Conservation (phyloP, 2,797 vertebrate species). For the Notolabrus celidotus region DNA sequence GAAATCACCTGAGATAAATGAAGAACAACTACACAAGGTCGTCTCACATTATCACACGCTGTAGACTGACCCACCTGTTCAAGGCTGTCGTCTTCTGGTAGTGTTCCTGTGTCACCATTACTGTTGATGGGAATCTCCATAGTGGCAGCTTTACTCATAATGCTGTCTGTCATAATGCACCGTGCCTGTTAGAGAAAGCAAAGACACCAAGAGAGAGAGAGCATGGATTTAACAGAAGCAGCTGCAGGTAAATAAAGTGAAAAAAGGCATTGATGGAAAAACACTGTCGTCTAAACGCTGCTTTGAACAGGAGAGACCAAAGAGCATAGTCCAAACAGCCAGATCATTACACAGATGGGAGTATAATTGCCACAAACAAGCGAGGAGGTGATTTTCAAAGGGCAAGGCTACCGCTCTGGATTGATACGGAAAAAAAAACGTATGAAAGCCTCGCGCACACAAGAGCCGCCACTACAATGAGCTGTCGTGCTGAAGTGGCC, state of each 20-base stretch:
- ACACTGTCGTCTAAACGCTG: conserved; percentile 7
- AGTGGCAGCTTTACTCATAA: conserved; percentile 96
- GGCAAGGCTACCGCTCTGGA: conserved; percentile 53
- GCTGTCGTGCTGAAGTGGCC: conserved; percentile 55
- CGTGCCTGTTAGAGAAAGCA: conserved; percentile 48
- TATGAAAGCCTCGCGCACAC: conserved; percentile 28
- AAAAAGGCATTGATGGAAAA: conserved; percentile 35
- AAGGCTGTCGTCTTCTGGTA: conserved; percentile 92
- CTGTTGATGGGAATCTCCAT: conserved; percentile 98
- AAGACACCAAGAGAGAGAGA: background rate
- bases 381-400: conserved; percentile 66
- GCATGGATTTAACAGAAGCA: conserved; percentile 4
- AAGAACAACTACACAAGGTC: background rate
- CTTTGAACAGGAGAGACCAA: conserved; percentile 42
- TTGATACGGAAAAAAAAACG: conserved; percentile 55
- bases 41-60: conserved; percentile 3
- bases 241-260: conserved; percentile 12
- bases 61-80: conserved; percentile 89
- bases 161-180: conserved; percentile 92
- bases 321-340: conserved; percentile 54
- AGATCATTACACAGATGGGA: conserved; percentile 56
- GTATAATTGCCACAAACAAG: conserved; percentile 54
- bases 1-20: conserved; percentile 12
- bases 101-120: conserved; percentile 90
- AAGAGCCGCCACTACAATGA: conserved; percentile 45